Conservation (phyloP, 2,797 vertebrate species). For the Varecia variegata region DNA sequence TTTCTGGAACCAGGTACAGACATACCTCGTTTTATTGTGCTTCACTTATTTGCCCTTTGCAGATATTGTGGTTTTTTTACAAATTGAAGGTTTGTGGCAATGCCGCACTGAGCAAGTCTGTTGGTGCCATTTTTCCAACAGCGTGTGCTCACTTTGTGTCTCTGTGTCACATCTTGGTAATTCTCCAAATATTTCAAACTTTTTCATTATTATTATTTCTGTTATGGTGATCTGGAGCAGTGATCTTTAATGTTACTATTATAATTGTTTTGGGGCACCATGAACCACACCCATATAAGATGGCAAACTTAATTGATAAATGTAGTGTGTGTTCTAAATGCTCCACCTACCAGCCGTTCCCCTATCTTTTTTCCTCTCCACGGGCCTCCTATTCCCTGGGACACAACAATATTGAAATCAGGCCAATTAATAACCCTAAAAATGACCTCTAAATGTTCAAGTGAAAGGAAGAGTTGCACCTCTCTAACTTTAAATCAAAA, state of each 20-base stretch:
- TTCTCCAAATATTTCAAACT: background rate
- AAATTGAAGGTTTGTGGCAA: background rate
- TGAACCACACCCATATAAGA: background rate
- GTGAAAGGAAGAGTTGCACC: background rate
- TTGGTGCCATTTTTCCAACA: background rate
- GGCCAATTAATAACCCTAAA: background rate
- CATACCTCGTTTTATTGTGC: background rate
- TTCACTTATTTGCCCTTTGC: background rate
- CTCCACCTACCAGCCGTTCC: background rate
- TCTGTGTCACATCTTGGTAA: background rate
- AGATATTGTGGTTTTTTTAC: background rate
- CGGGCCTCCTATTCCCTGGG: background rate
- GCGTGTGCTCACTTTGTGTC: background rate
- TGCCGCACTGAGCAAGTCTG: background rate
- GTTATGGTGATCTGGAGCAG: background rate
- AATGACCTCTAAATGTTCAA: background rate
- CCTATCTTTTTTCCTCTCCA: background rate
- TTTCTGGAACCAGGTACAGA: background rate
- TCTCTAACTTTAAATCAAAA: background rate
- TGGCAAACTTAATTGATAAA: background rate
- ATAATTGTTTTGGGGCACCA: background rate
- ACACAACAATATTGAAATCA: background rate
- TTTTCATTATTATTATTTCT: background rate
- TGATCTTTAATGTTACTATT: background rate
- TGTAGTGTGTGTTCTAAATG: background rate